These are phyloP conservation scores for Brachionus rotundiformis DNA, from an alignment of 1,140 invertebrate genomes.

Conservation along the genomic window DNA sequence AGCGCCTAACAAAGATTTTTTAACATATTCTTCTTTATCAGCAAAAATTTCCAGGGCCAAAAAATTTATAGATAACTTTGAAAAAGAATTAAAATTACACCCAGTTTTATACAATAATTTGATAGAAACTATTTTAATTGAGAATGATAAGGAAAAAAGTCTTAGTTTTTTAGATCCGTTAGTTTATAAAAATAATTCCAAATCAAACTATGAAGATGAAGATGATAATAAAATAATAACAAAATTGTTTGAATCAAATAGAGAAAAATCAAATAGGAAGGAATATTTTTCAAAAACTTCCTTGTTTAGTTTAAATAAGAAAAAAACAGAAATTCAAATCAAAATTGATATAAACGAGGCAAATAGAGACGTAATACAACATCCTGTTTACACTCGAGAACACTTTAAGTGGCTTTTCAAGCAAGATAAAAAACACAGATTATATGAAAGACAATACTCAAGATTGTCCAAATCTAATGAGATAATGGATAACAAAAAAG, in stretches of 20 bases:
- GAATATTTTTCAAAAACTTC: constrained; percentile 9
- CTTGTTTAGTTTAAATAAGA: neutral
- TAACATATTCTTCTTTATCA: too few species aligned
- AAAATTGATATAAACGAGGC: neutral
- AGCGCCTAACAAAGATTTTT: too few species aligned
- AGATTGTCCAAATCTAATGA: too few species aligned
- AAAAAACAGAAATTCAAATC: neutral
- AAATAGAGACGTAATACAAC: neutral
- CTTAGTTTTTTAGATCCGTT: neutral
- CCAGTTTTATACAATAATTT: neutral
- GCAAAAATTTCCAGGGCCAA: neutral
- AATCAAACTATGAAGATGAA: neutral
- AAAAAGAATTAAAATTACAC: neutral
- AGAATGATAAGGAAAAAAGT: neutral
- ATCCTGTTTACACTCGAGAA: neutral
- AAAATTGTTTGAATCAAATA: constrained; percentile 4
- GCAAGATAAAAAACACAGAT: neutral
- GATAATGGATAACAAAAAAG: neutral
- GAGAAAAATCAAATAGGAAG: neutral
- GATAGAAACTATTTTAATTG: neutral
- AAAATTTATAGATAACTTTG: neutral
- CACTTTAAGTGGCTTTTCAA: constrained; percentile 34
- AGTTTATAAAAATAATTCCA: neutral
- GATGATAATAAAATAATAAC: constrained; percentile 35
- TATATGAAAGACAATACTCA: neutral